Conservation (phyloP, 2,888 invertebrate species). For the Sphaerophoria taeniata region DNA sequence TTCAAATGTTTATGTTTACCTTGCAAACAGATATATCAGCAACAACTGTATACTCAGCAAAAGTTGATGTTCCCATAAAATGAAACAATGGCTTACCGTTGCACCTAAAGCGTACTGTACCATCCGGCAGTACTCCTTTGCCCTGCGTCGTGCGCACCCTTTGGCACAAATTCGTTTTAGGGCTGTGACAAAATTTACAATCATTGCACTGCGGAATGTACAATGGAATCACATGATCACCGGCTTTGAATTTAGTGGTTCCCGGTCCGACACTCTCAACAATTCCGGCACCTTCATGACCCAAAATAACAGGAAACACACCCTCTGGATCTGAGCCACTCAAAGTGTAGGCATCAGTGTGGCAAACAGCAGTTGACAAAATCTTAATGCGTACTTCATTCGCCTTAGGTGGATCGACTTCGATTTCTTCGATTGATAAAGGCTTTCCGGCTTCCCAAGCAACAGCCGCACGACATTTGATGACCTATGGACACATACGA, state of each 20-base stretch:
- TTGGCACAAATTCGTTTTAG: slow-evolving; percentile 98
- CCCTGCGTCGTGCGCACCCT: slow-evolving; percentile 95
- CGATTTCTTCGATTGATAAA: slow-evolving; percentile 93
- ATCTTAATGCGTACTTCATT: slow-evolving; percentile 95
- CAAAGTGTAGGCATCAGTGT: slow-evolving; percentile 96
- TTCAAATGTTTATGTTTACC: slow-evolving; percentile 83
- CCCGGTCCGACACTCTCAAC: slow-evolving; percentile 98
- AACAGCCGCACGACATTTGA: slow-evolving; percentile 97
- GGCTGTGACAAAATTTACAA: slow-evolving; percentile 97
- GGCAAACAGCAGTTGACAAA: slow-evolving; percentile 92
- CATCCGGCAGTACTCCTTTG: slow-evolving; percentile 95
- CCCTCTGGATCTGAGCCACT: slow-evolving; percentile 96
- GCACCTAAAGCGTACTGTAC: slow-evolving; percentile 89
- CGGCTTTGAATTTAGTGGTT: slow-evolving; percentile 92
- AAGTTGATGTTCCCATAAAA: slow-evolving; percentile 99
- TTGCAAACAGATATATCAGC: slow-evolving; percentile 97
- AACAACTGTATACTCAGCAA: slow-evolving; percentile 97
- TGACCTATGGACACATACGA: slow-evolving; percentile 85
- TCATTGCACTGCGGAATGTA: slow-evolving; percentile 98
- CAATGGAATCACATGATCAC: slow-evolving; percentile 98
- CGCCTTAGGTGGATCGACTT: slow-evolving; percentile 96
- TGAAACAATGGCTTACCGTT: slow-evolving; percentile 90
- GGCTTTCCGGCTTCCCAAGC: slow-evolving; percentile 98
- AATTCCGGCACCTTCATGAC: slow-evolving; percentile 98
- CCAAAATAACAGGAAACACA: slow-evolving; percentile 94